phyloP scores from a whole-genome alignment of 2,113 vertebrate genomes.

The Nerophis ophidion region DNA sequence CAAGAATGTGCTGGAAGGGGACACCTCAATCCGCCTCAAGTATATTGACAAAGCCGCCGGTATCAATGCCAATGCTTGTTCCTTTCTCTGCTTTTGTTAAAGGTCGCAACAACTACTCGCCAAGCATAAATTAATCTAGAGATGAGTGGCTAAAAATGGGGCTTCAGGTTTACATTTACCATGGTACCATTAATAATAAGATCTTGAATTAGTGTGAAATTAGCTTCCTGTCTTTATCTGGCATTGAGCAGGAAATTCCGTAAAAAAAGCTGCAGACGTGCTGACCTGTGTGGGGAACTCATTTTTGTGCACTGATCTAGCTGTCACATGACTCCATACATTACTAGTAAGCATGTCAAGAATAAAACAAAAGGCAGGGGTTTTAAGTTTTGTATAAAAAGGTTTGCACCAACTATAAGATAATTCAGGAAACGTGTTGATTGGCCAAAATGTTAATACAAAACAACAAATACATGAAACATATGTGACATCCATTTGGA shows the following conservation, averaged over 20 bases:
- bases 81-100: constrained; percentile 11
- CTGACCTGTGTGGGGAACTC: constrained; percentile 22
- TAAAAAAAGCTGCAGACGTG: constrained; percentile 27
- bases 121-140: not conserved
- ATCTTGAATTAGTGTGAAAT: not conserved
- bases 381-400: constrained; percentile 6
- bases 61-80: constrained; percentile 3
- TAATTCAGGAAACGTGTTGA: no score
- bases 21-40: constrained; percentile 15
- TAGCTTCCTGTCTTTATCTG: not conserved
- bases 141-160: not conserved
- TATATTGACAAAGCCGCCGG: constrained; percentile 34
- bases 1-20: constrained; percentile 35
- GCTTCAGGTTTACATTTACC: no score
- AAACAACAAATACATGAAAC: no score
- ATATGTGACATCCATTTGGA: no score
- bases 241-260: constrained; percentile 13
- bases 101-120: constrained; percentile 9
- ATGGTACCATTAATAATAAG: not conserved
- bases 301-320: constrained; percentile 30
- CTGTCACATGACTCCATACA: constrained; percentile 25
- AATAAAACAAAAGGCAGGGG: constrained; percentile 15
- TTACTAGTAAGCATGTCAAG: constrained; percentile 27
- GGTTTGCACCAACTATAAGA: not conserved
- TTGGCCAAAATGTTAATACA: no score